Conservation (phyloP, 53 echinoderm and acorn worm genomes). For the Temnopleurus reevesii region DNA sequence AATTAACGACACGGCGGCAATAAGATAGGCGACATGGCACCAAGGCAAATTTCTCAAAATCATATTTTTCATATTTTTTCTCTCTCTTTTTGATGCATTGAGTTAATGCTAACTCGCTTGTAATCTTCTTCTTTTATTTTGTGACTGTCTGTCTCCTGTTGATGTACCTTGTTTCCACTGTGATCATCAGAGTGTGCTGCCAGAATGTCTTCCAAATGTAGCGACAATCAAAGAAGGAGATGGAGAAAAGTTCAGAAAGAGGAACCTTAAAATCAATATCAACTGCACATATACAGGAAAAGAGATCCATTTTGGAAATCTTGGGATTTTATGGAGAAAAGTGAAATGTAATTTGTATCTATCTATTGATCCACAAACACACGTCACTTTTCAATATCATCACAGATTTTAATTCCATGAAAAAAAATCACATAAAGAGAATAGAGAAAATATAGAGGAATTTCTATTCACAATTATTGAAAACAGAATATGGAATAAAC, state of each 20-base stretch:
- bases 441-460: too few species aligned
- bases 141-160: not conserved
- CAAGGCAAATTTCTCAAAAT: constrained; percentile 53
- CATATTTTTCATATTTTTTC: constrained; percentile 47
- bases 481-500: too few species aligned
- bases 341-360: not conserved
- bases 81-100: not conserved
- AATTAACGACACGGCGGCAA: constrained; percentile 52
- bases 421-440: too few species aligned
- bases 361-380: not conserved
- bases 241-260: not conserved
- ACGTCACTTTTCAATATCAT: too few species aligned
- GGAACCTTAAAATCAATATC: not conserved
- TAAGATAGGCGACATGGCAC: constrained; percentile 50
- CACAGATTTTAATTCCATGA: too few species aligned
- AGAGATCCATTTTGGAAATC: not conserved
- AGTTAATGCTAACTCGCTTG: constrained; percentile 2
- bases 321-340: not conserved
- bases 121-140: not conserved
- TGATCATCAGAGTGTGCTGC: not conserved
- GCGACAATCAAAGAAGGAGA: not conserved
- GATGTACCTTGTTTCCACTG: constrained; percentile 22
- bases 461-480: too few species aligned
- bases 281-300: not conserved
- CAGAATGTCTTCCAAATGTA: too few species aligned